A percentile compares a stretch with the other conserved stretches of the same genome.
Conservation (phyloP, 2,888 invertebrate species). For the Netelia inedita region DNA sequence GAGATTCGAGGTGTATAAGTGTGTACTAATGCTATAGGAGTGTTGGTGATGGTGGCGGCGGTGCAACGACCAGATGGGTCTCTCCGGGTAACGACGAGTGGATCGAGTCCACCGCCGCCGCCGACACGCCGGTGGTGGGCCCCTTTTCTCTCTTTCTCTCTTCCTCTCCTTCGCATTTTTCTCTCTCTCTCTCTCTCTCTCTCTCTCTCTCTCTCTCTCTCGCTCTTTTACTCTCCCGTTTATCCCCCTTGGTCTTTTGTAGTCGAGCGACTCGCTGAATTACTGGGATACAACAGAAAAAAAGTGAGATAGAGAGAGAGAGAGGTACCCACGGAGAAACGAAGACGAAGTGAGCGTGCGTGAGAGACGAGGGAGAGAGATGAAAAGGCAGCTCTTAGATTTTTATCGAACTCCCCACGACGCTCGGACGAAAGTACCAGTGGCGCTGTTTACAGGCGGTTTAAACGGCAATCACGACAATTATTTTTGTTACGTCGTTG, state of each 20-base stretch:
- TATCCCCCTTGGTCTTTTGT: conserved; percentile 67
- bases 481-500: conserved; percentile 40
- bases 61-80: conserved; percentile 69
- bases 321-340: conserved; percentile 62
- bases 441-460: conserved; percentile 64
- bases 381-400: conserved; percentile 50
- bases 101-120: conserved; percentile 65
- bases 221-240: conserved; percentile 53
- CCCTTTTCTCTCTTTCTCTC: conserved; percentile 39
- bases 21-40: conserved; percentile 13
- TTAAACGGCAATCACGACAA: conserved; percentile 61
- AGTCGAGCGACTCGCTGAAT: conserved; percentile 69
- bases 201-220: too few relatives aligned
- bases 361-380: conserved; percentile 66
- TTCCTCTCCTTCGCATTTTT: conserved; percentile 17
- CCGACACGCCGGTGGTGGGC: conserved; percentile 65
- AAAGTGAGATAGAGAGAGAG: conserved; percentile 43
- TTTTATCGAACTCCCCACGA: conserved; percentile 53
- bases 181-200: neutral
- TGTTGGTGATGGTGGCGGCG: conserved; percentile 57
- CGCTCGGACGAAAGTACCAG: conserved; percentile 47
- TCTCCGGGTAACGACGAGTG: conserved; percentile 67
- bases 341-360: conserved; percentile 53
- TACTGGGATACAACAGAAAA: conserved; percentile 62
- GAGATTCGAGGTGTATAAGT: conserved; percentile 13